Evolutionary conservation across 2,113 vertebrate species (phyloP), one percentile per base, ranked within the genome.

Genomic region (Asarcornis scutulata): DNA sequence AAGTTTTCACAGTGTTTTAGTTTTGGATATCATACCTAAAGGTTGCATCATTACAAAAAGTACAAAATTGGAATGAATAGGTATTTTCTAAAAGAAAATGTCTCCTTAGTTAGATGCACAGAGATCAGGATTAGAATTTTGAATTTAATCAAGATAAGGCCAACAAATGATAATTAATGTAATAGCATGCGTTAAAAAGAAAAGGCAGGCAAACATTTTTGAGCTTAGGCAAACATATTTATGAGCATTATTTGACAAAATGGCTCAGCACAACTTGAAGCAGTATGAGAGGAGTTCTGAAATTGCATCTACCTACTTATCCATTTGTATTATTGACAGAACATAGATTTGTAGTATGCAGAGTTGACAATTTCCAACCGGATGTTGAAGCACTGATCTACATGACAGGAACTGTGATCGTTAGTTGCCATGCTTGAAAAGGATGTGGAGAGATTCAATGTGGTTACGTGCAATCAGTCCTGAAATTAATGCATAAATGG

Each of bases 401-500:
- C 95, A 93, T 42, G 92, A 89, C 88, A 96, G 90, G 95, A 94
- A 86, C 72, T 89, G 93, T 82, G 92, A 97, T 88, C 86, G 69
- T 94, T 93, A 93, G 88, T 95, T 93, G 93, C 93, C 73, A 95
- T 93, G 79, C 79, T 91, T 93, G 90, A 87, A 95, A 94, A 92
- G 75, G 67, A 95, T 86, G 81, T 87, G 88, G 95, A 96, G 91
- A 95, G 96, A 89, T 97, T 94, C 95, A 95, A 84, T 96, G 93
- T 94, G 93, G 89, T 92, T 87, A 88, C 93, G 66, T 92, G 96
- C 93, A 96, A 97, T 97, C 94, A 95, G 91, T 97, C 93, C 94
- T 93, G 88, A 96, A 97, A 97, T 96, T 97, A 95, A 96, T 96
- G 92, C 92, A 96, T 82, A 88, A 93, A 96, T 97, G 89, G 89